Percentiles rank a stretch among this genome's conserved stretches.
Evolutionary conservation across 2,888 invertebrate genomes (phyloP).

Genomic region (Phragmatobia fuliginosa): DNA sequence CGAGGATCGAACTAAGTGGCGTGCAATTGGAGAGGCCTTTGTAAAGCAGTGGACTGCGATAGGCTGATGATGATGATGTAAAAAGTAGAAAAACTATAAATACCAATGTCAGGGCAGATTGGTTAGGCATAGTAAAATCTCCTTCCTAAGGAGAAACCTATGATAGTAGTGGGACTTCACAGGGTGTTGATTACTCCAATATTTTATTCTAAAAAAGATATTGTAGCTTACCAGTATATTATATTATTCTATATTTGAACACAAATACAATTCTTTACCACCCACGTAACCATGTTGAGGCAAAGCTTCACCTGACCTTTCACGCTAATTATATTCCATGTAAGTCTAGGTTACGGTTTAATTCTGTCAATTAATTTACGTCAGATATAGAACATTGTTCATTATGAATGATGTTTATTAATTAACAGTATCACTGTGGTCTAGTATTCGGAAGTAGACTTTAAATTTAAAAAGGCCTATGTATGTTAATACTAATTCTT

Average conservation of each 20-base stretch:
- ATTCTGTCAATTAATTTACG: conserved; percentile 18
- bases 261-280: no score
- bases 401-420: conserved; percentile 29
- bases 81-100: no score
- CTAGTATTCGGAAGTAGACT: conserved; percentile 28
- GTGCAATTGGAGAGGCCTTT: no score
- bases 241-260: neutral
- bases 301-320: neutral
- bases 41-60: no score
- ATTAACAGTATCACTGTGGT: conserved; percentile 33
- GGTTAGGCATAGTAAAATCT: no score
- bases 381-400: conserved; percentile 26
- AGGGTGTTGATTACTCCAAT: no score
- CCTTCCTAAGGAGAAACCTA: no score
- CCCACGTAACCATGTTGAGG: neutral
- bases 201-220: neutral
- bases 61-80: no score
- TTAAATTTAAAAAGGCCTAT: conserved; percentile 24
- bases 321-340: neutral
- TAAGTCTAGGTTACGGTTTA: conserved; percentile 25
- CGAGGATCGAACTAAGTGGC: no score
- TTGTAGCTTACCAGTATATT: neutral
- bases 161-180: no score
- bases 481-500: neutral
- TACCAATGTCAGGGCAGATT: no score